A percentile compares a stretch with the other conserved stretches of the same genome.
Evolutionary conservation across 2,113 vertebrate species (phyloP).

Genomic region (Gopherus flavomarginatus): DNA sequence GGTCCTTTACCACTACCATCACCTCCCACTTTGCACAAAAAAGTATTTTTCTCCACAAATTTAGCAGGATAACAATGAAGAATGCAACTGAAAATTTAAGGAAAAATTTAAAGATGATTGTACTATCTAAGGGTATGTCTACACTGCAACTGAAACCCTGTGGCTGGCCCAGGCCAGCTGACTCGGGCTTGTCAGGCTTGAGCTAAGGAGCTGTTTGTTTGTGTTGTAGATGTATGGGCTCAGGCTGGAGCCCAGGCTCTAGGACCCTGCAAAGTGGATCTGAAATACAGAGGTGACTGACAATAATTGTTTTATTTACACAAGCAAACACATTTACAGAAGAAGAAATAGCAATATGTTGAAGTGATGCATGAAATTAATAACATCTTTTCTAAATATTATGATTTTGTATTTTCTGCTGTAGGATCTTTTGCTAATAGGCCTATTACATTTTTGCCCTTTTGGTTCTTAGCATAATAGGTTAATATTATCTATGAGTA

Average conservation of each 20-base stretch:
- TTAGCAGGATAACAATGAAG: background rate
- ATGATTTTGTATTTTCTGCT: background rate
- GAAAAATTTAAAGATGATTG: background rate
- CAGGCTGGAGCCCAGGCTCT: background rate
- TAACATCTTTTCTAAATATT: background rate
- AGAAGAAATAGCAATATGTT: accelerated
- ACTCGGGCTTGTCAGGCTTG: background rate
- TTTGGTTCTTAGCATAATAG: background rate
- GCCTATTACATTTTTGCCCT: background rate
- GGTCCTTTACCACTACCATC: background rate
- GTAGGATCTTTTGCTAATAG: background rate
- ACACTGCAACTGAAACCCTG: background rate
- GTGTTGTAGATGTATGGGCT: background rate
- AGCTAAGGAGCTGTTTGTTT: background rate
- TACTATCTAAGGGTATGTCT: background rate
- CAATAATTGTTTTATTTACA: background rate
- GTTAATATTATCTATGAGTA: background rate
- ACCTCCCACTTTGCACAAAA: background rate
- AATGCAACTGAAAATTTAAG: background rate
- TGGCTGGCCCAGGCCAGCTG: background rate
- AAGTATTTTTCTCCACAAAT: background rate
- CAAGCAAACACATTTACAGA: background rate
- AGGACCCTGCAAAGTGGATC: background rate
- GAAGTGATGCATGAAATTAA: background rate
- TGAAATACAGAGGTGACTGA: background rate